These are phyloP conservation scores for Grus americana DNA, from an alignment of 2,113 vertebrate species.

Conservation along the genomic window DNA sequence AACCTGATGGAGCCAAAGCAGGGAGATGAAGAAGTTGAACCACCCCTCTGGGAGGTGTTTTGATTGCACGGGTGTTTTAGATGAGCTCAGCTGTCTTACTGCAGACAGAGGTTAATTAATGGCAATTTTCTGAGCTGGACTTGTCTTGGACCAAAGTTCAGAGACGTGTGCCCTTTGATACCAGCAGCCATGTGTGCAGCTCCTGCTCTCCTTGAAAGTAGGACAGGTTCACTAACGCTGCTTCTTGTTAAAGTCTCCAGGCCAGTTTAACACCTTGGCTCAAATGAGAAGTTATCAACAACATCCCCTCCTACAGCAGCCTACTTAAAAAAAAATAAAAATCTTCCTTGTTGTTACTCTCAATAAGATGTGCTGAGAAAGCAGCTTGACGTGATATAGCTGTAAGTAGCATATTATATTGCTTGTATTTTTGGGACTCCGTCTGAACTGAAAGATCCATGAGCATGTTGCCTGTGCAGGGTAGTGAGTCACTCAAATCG, in stretches of 20 bases:
- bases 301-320: background rate
- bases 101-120: conserved; percentile 21
- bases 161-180: background rate
- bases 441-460: background rate
- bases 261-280: background rate
- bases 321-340: background rate
- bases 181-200: background rate
- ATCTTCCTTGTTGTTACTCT: background rate
- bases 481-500: background rate
- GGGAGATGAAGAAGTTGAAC: background rate
- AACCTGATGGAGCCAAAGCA: background rate
- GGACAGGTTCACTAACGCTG: background rate
- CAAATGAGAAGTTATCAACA: background rate
- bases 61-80: background rate
- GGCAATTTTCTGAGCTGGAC: background rate
- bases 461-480: background rate
- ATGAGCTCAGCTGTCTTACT: conserved; percentile 29
- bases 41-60: background rate
- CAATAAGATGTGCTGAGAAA: background rate
- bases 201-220: background rate
- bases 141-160: conserved; percentile 6
- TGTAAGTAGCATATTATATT: background rate
- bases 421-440: background rate
- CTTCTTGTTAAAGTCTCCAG: background rate
- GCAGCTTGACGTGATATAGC: background rate